Conservation (phyloP, 1,140 invertebrate species). For the Stratiolaelaps scimitus region DNA sequence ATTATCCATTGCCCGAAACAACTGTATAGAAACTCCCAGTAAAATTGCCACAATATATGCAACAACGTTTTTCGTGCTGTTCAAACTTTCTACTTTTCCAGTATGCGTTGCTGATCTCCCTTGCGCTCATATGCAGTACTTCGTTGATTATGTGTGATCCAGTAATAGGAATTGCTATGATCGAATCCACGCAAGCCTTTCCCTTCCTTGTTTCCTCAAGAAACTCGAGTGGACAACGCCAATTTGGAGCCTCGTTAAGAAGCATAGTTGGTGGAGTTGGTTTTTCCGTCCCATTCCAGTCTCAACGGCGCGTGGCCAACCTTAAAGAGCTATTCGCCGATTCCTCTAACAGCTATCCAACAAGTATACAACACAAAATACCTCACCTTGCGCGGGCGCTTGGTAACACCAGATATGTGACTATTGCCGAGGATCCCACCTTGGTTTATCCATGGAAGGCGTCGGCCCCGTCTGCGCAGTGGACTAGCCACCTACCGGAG, state of each 20-base stretch:
- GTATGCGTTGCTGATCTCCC: no score
- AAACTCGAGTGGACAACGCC: neutral
- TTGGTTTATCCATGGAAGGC: slow-evolving; percentile 3
- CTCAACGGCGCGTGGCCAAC: neutral
- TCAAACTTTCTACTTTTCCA: no score
- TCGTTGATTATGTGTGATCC: no score
- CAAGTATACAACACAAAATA: slow-evolving; percentile 20
- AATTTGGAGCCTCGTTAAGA: no score
- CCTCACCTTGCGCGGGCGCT: slow-evolving; percentile 19
- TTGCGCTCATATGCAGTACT: no score
- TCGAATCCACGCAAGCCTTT: neutral
- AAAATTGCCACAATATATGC: no score
- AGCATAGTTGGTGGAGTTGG: neutral
- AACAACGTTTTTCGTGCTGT: no score
- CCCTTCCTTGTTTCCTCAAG: neutral
- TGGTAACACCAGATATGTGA: slow-evolving; percentile 14
- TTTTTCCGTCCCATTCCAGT: neutral
- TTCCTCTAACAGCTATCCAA: slow-evolving; percentile 17
- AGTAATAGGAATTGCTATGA: no score
- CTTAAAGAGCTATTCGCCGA: neutral
- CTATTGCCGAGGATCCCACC: neutral
- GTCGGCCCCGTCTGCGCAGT: neutral
- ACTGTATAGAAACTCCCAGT: no score
- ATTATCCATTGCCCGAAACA: no score
- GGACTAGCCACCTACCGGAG: neutral